These are phyloP conservation scores for Papilio helenus DNA, from an alignment of 1,140 invertebrate genomes.

Conservation along the genomic window DNA sequence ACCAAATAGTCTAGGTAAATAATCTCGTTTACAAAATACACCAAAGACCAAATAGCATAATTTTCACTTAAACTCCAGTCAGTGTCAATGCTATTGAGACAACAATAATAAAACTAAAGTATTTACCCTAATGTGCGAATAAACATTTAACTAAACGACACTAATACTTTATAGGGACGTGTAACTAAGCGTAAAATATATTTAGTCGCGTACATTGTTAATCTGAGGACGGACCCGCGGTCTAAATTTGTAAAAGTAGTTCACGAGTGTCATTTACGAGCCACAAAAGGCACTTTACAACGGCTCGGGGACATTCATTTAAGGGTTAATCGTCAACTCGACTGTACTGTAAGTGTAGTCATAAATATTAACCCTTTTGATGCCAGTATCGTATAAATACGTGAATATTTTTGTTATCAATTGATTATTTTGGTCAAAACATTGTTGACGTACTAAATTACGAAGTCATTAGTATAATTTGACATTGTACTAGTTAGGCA, in stretches of 20 bases:
- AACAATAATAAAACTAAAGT: background rate
- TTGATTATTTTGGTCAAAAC: background rate
- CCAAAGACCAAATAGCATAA: background rate
- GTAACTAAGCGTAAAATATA: background rate
- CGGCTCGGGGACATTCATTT: constrained; percentile 60
- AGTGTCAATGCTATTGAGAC: background rate
- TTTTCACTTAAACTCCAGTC: background rate
- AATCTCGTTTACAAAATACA: too few relatives aligned
- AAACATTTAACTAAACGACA: background rate
- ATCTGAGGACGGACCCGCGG: constrained; percentile 31
- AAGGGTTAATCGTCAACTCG: constrained; percentile 67
- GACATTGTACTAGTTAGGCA: background rate
- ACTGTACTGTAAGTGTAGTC: constrained; percentile 62
- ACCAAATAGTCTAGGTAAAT: too few relatives aligned
- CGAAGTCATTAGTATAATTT: background rate
- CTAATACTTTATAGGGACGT: background rate
- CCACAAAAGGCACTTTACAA: constrained; percentile 68
- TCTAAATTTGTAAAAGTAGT: constrained; percentile 53
- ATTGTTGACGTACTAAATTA: background rate
- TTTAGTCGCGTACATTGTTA: constrained; percentile 16
- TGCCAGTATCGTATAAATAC: background rate
- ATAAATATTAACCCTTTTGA: constrained; percentile 64
- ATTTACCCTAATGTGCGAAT: background rate
- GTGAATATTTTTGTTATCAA: background rate
- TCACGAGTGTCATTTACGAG: constrained; percentile 62